phyloP scores from a whole-genome alignment of 2,888 invertebrate species.

The Ectropis crepuscularia region DNA sequence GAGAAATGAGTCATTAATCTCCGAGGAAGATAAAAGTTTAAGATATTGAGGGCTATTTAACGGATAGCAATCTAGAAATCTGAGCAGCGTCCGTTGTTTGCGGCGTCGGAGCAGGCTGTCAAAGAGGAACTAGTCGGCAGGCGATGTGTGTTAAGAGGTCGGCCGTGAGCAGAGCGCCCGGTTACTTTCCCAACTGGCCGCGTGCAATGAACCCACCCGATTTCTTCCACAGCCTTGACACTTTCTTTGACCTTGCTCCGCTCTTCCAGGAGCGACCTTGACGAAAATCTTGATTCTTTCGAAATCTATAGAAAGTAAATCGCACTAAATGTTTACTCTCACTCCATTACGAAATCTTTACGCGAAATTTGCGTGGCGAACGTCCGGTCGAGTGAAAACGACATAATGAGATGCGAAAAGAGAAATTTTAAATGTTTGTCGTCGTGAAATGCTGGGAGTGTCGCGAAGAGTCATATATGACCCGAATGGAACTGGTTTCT shows the following conservation, averaged over 20 bases:
- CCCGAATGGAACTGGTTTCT: conserved; percentile 78
- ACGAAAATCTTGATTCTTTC: conserved; percentile 54
- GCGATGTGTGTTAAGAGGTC: conserved; percentile 81
- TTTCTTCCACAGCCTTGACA: conserved; percentile 83
- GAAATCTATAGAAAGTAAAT: conserved; percentile 73
- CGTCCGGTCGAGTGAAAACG: conserved; percentile 79
- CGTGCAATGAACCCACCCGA: conserved; percentile 77
- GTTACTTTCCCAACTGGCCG: conserved; percentile 78
- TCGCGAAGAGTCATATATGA: conserved; percentile 73
- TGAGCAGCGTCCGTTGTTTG: conserved; percentile 44
- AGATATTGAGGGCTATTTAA: conserved; percentile 46
- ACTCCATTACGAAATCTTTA: conserved; percentile 70
- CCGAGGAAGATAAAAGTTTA: conserved; percentile 46
- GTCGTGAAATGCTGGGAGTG: conserved; percentile 80
- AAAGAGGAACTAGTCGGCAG: conserved; percentile 71
- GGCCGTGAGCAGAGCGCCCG: conserved; percentile 61
- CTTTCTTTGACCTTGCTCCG: conserved; percentile 80
- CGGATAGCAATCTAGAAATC: conserved; percentile 58
- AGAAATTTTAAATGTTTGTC: conserved; percentile 83
- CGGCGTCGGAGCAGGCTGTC: conserved; percentile 50
- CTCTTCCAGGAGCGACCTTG: conserved; percentile 70
- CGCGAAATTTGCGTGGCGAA: conserved; percentile 71
- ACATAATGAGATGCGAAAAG: conserved; percentile 82
- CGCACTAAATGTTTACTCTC: conserved; percentile 74
- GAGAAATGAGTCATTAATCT: conserved; percentile 36